These are phyloP conservation scores for Rhinolophus ferrumequinum DNA, from an alignment of 2,113 vertebrate genomes.

Conservation along the genomic window DNA sequence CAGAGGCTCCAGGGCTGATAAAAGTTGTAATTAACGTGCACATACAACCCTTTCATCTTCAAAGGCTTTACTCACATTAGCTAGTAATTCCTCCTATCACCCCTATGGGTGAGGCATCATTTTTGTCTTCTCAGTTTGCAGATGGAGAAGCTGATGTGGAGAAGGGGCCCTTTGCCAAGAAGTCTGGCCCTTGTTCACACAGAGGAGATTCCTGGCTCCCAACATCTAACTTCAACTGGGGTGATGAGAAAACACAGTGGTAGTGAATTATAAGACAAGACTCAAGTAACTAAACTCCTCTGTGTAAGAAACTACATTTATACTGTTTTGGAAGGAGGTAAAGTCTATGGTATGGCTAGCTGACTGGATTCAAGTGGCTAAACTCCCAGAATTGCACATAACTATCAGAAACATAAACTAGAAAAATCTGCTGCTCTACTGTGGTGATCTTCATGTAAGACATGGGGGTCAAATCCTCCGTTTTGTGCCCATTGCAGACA, in stretches of 20 bases:
- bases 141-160: constrained; percentile 50
- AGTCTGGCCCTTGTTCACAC: constrained; percentile 58
- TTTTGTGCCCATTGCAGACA: not conserved
- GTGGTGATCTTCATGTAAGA: not conserved
- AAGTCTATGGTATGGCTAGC: not conserved
- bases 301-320: not conserved
- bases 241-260: constrained; percentile 43
- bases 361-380: not conserved
- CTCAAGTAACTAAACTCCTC: not conserved
- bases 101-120: constrained; percentile 43
- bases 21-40: constrained; percentile 73
- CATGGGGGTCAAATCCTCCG: not conserved
- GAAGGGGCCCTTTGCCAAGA: constrained; percentile 45
- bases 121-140: constrained; percentile 62
- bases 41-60: constrained; percentile 76
- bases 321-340: not conserved
- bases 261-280: constrained; percentile 27
- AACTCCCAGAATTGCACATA: not conserved
- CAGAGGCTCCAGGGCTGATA: constrained; percentile 66
- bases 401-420: not conserved
- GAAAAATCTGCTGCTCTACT: not conserved
- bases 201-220: constrained; percentile 61
- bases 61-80: constrained; percentile 67
- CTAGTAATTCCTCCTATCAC: constrained; percentile 62
- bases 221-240: not conserved